phyloP scores from a whole-genome alignment of 2,113 vertebrate genomes.

The Hyperoodon ampullatus region DNA sequence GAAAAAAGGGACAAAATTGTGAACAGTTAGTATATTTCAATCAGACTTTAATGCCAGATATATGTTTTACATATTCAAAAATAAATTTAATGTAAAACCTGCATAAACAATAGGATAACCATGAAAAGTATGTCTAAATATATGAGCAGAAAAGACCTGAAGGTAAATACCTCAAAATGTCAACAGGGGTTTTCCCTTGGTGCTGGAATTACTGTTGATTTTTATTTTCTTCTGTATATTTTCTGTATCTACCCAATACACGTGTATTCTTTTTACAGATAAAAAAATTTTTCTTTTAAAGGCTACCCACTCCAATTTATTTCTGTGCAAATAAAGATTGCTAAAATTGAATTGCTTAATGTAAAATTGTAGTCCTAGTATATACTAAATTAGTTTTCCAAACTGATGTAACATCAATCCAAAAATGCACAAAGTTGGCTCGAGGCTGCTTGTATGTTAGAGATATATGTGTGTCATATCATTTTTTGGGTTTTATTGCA shows the following conservation, averaged over 20 bases:
- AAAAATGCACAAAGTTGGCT: neutral
- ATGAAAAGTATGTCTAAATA: neutral
- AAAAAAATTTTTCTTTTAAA: neutral
- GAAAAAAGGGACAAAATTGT: neutral
- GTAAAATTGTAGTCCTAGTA: neutral
- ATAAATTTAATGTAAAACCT: conserved; percentile 3
- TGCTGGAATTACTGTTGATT: neutral
- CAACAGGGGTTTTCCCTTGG: neutral
- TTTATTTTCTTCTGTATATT: neutral
- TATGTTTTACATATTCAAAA: neutral
- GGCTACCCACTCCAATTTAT: neutral
- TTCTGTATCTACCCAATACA: neutral
- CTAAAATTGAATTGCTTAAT: neutral
- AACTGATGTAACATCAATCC: neutral
- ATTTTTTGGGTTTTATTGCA: neutral
- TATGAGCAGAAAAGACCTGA: neutral
- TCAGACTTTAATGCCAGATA: neutral
- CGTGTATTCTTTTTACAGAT: neutral
- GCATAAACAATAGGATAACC: neutral
- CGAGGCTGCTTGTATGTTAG: neutral
- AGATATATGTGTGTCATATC: neutral
- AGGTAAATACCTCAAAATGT: neutral
- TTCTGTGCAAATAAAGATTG: neutral
- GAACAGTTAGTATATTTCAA: neutral
- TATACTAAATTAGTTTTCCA: neutral